Evolutionary conservation across 2,888 invertebrate species (phyloP).

Genomic region (Ceriagrion tenellum): DNA sequence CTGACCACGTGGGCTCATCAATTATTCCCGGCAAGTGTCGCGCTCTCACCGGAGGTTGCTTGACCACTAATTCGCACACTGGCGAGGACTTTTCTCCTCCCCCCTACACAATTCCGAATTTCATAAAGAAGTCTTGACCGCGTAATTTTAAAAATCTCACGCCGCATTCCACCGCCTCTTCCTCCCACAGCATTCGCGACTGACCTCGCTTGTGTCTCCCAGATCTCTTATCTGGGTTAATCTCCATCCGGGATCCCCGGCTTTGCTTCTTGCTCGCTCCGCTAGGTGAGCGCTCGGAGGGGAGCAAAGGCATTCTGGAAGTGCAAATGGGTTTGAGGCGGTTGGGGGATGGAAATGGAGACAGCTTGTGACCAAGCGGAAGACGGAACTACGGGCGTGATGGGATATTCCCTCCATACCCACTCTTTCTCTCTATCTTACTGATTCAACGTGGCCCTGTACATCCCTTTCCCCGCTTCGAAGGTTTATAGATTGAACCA

Average conservation of each 20-base stretch:
- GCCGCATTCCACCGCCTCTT: background rate
- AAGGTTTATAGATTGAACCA: conserved; percentile 54
- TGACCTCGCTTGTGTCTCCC: background rate
- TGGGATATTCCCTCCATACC: background rate
- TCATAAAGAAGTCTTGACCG: conserved; percentile 62
- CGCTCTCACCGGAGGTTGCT: background rate
- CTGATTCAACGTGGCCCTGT: background rate
- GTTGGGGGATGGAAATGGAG: background rate
- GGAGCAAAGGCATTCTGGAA: background rate
- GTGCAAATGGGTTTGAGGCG: background rate
- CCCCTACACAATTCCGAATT: conserved; percentile 45
- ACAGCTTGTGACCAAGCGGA: background rate
- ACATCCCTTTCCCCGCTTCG: background rate
- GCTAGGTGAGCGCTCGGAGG: background rate
- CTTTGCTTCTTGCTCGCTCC: background rate
- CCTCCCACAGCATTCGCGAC: background rate
- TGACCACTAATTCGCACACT: conserved; percentile 38
- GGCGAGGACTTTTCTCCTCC: background rate
- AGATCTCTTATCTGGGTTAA: conserved; percentile 58
- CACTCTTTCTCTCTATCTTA: background rate
- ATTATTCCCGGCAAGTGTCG: conserved; percentile 47
- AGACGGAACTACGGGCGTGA: background rate
- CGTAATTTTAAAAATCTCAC: conserved; percentile 48
- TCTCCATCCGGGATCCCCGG: background rate
- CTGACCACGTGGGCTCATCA: conserved; percentile 33